Percentiles rank a stretch among this genome's conserved stretches.
Conservation (phyloP, 2,113 vertebrate species). For the Plestiodon gilberti region DNA sequence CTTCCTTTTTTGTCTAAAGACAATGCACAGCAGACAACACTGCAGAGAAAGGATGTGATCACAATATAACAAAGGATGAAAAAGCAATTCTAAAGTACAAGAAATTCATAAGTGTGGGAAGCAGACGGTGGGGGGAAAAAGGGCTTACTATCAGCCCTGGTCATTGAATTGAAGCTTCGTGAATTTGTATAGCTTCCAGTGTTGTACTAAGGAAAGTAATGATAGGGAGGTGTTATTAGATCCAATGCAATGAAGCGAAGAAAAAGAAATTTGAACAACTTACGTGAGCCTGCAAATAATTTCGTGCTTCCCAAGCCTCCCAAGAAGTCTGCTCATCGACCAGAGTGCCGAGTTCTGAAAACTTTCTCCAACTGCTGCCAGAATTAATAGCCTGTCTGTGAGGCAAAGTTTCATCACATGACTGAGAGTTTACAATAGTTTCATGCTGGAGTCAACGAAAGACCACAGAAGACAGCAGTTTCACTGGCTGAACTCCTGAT, state of each 20-base stretch:
- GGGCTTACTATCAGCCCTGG: not conserved
- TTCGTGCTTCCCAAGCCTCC: conserved; percentile 47
- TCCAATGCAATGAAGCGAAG: conserved; percentile 6
- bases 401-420: conserved; percentile 80
- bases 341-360: conserved; percentile 71
- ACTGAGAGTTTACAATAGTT: conserved; percentile 78
- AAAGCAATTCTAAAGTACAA: conserved; percentile 3
- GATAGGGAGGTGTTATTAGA: conserved; percentile 15
- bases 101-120: not conserved
- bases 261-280: conserved; percentile 49
- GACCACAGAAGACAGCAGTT: conserved; percentile 73
- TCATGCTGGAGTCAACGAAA: conserved; percentile 72
- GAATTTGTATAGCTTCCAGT: conserved; percentile 19
- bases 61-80: not conserved
- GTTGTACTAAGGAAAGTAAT: not conserved
- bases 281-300: conserved; percentile 63
- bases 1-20: not conserved
- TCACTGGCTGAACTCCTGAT: conserved; percentile 74
- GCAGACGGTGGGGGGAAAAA: conserved; percentile 19
- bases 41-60: not conserved
- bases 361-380: conserved; percentile 64
- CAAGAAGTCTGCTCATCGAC: conserved; percentile 54
- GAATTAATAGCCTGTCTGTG: conserved; percentile 78
- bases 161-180: conserved; percentile 11
- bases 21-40: not conserved